A percentile compares a stretch with the other conserved stretches of the same genome.
Conservation (phyloP, 2,113 vertebrate species). For the Rhombomys opimus region DNA sequence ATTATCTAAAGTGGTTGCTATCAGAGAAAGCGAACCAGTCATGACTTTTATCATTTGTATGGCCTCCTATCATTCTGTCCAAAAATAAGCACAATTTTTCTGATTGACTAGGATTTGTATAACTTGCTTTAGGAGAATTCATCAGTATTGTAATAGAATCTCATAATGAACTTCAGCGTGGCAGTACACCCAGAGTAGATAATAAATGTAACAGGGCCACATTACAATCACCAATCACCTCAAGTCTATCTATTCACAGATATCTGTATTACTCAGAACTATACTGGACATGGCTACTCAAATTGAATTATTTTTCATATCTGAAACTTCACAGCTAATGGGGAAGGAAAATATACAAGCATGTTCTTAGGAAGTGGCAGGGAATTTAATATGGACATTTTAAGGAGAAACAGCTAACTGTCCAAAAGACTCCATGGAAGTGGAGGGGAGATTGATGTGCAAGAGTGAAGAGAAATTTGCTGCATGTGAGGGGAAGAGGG, state of each 20-base stretch:
- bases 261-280: neutral
- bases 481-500: neutral
- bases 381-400: neutral
- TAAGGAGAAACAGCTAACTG: neutral
- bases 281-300: neutral
- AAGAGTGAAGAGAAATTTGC: neutral
- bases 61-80: neutral
- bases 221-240: neutral
- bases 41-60: neutral
- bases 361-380: neutral
- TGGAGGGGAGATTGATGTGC: neutral
- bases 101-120: neutral
- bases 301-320: slow-evolving; percentile 17
- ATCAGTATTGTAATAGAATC: neutral
- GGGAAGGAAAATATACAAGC: slow-evolving; percentile 23
- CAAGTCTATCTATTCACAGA: neutral
- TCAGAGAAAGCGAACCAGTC: neutral
- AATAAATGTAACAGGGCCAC: neutral
- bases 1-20: neutral
- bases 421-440: neutral
- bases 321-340: neutral
- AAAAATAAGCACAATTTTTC: neutral
- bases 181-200: neutral
- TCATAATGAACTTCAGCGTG: neutral
- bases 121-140: neutral